phyloP scores from a whole-genome alignment of 2,113 vertebrate species.

The Cacatua alba region DNA sequence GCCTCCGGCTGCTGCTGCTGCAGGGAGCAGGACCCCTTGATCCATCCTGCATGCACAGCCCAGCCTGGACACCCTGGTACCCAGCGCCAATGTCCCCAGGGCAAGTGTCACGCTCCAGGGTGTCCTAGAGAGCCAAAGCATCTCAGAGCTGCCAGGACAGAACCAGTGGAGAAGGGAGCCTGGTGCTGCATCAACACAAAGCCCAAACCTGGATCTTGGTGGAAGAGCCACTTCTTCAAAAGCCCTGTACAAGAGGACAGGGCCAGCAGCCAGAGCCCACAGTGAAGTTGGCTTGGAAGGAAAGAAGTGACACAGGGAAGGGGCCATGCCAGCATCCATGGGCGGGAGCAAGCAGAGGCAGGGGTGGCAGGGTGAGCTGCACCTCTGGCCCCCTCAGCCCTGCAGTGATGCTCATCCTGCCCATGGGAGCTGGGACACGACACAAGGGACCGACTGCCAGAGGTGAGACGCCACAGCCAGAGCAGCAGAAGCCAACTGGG shows the following conservation, averaged over 20 bases:
- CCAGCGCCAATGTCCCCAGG: rapidly evolving
- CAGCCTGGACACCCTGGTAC: not conserved
- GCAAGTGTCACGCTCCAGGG: rapidly evolving
- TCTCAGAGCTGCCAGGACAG: not conserved
- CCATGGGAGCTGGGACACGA: not conserved
- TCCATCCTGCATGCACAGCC: not conserved
- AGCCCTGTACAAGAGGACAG: rapidly evolving
- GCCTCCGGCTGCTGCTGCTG: not conserved
- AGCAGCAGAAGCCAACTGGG: rapidly evolving
- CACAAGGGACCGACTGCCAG: rapidly evolving
- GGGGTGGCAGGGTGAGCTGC: not conserved
- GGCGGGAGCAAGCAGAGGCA: not conserved
- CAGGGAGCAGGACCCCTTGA: not conserved
- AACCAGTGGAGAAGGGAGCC: not conserved
- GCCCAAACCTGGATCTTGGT: not conserved
- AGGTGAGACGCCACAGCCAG: not conserved
- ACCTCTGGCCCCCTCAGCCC: not conserved
- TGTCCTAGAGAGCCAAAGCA: no score
- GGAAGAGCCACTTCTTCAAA: not conserved
- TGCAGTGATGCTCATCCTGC: rapidly evolving
- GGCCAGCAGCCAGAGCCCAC: not conserved
- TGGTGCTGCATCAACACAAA: not conserved
- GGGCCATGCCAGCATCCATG: not conserved
- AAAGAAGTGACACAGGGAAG: not conserved
- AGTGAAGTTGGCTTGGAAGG: not conserved